Evolutionary conservation across 2,888 invertebrate genomes (phyloP).

Genomic region (Spisula subtruncata): DNA sequence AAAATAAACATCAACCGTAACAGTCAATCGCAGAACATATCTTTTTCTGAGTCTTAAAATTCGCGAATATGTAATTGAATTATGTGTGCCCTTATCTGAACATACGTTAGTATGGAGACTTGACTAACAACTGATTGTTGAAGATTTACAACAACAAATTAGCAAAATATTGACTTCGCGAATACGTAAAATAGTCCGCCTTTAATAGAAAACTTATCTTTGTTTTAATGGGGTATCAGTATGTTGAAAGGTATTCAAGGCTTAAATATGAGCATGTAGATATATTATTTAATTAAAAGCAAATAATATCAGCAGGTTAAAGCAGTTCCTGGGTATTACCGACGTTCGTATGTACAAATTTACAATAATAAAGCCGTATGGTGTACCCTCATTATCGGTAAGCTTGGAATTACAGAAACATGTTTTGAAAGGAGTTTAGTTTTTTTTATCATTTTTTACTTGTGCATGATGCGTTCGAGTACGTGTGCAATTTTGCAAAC

Average conservation of each 20-base stretch:
- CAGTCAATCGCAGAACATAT: too few species aligned
- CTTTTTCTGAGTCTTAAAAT: too few species aligned
- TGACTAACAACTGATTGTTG: too few species aligned
- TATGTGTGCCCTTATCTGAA: too few species aligned
- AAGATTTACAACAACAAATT: too few species aligned
- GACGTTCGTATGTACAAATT: neutral
- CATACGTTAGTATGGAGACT: too few species aligned
- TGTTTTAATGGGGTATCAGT: neutral
- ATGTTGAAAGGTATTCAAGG: neutral
- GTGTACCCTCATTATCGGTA: neutral
- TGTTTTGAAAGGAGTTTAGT: neutral
- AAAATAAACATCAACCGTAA: too few species aligned
- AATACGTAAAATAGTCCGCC: neutral
- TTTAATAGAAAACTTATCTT: neutral
- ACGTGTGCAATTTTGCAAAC: too few species aligned
- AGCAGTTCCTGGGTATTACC: neutral
- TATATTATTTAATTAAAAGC: neutral
- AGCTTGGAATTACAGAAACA: too few species aligned
- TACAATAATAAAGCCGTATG: neutral
- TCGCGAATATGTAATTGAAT: too few species aligned
- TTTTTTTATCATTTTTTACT: neutral
- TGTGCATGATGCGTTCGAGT: too few species aligned
- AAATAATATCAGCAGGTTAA: slow-evolving; percentile 7
- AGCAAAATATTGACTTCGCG: too few species aligned
- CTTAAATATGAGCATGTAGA: neutral